Evolutionary conservation across 35 echinoderm and acorn worm species (phyloP).

Genomic region (Apostichopus californicus): DNA sequence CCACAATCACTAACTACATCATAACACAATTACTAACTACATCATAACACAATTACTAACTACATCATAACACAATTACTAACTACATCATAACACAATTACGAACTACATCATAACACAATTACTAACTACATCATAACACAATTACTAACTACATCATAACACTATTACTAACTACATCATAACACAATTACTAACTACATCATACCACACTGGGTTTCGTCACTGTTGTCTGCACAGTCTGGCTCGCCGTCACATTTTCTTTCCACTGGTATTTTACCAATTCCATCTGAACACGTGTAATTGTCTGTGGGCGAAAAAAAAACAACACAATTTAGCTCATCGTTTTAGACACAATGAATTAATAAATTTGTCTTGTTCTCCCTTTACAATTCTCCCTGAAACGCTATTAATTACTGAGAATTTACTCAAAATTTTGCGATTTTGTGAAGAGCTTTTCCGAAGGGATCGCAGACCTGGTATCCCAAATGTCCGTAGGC

Average conservation of each 20-base stretch:
- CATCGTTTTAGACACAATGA: background rate
- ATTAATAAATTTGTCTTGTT: background rate
- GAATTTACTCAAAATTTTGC: too few species aligned
- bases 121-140: background rate
- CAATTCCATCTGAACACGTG: slow-evolving; percentile 5
- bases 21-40: too few species aligned
- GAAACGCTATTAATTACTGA: background rate
- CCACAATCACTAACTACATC: too few species aligned
- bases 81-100: too few species aligned
- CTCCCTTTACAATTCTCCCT: background rate
- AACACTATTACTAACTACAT: background rate
- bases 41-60: too few species aligned
- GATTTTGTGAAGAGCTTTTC: too few species aligned
- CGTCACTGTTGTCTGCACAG: slow-evolving; percentile 31
- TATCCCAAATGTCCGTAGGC: too few species aligned
- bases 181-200: background rate
- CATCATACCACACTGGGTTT: slow-evolving; percentile 36
- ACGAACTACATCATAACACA: background rate
- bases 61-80: too few species aligned
- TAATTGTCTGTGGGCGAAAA: slow-evolving; percentile 26
- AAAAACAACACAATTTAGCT: background rate
- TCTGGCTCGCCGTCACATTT: slow-evolving; percentile 46
- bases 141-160: background rate
- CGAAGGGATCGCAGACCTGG: too few species aligned
- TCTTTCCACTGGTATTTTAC: slow-evolving; percentile 1